phyloP scores from a whole-genome alignment of 2,113 vertebrate genomes.

The Gopherus evgoodei region DNA sequence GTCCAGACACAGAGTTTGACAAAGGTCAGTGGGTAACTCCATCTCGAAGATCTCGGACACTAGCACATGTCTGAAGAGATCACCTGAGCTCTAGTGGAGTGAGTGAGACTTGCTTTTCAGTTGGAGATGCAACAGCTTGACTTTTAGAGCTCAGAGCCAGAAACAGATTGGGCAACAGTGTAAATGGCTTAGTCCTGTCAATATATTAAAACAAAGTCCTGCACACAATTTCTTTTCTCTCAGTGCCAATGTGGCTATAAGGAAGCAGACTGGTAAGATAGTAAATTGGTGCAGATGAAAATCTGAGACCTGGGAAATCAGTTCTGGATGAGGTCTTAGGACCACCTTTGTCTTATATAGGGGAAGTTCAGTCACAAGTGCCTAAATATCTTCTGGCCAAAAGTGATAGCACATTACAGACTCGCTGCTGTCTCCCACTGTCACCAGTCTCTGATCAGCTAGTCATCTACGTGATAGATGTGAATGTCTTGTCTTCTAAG shows the following conservation, averaged over 20 bases:
- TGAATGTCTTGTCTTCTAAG: neutral
- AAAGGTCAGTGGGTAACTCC: neutral
- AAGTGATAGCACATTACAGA: neutral
- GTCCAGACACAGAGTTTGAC: neutral
- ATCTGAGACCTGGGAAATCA: neutral
- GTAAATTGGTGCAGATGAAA: neutral
- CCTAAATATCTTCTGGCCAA: neutral
- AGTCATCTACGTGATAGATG: neutral
- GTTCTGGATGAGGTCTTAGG: neutral
- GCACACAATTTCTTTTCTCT: neutral
- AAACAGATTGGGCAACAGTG: too few relatives aligned
- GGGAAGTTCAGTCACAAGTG: neutral
- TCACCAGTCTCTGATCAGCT: neutral
- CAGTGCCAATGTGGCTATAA: neutral
- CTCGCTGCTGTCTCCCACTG: neutral
- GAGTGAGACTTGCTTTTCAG: constrained; percentile 16
- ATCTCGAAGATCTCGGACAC: neutral
- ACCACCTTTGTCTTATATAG: neutral
- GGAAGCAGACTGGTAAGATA: neutral
- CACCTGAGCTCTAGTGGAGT: neutral
- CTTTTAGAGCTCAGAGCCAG: too few relatives aligned
- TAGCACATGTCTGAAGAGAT: neutral
- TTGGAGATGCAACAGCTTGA: too few relatives aligned
- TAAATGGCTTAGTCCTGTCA: neutral
- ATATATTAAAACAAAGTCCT: constrained; percentile 1